Evolutionary conservation across 2,797 vertebrate genomes (phyloP).

Genomic region (Enteromius thamalakanensis): DNA sequence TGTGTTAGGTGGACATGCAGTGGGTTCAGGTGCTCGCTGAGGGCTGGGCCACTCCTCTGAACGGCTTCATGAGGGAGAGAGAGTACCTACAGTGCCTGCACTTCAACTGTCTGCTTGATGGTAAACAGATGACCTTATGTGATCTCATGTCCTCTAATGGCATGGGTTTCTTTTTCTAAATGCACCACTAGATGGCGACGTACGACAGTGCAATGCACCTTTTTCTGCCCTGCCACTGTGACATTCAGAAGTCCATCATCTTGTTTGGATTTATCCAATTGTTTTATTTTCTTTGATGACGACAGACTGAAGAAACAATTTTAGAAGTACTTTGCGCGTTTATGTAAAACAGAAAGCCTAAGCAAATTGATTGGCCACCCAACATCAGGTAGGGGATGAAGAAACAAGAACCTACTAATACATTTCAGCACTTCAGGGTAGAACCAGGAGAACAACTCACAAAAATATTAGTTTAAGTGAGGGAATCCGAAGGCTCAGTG

Average conservation of each 20-base stretch:
- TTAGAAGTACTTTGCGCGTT: not conserved
- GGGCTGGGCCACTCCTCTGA: conserved; percentile 97
- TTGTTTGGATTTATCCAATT: not conserved
- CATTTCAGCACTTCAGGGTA: not conserved
- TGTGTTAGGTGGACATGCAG: conserved; percentile 92
- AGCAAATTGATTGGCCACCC: not conserved
- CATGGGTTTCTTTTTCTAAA: not conserved
- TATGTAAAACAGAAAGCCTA: not conserved
- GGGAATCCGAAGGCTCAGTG: conserved; percentile 8
- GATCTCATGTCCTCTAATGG: not conserved
- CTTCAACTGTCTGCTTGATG: conserved; percentile 95
- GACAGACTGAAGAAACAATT: not conserved
- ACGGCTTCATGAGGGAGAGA: conserved; percentile 97
- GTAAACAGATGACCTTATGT: conserved; percentile 71
- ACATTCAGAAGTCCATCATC: not conserved
- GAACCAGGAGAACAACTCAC: not conserved
- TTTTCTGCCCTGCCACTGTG: not conserved
- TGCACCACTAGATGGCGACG: conserved; percentile 62
- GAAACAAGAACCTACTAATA: not conserved
- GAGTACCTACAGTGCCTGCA: conserved; percentile 98
- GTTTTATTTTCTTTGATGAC: not conserved
- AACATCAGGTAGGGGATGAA: not conserved
- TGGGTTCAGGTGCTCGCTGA: conserved; percentile 99
- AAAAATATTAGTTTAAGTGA: not conserved
- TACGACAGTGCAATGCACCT: not conserved